Evolutionary conservation across 92 coral and sea anemone genomes (phyloP), one percentile per base, ranked within the genome.

Genomic region (Actinernus sp.): DNA sequence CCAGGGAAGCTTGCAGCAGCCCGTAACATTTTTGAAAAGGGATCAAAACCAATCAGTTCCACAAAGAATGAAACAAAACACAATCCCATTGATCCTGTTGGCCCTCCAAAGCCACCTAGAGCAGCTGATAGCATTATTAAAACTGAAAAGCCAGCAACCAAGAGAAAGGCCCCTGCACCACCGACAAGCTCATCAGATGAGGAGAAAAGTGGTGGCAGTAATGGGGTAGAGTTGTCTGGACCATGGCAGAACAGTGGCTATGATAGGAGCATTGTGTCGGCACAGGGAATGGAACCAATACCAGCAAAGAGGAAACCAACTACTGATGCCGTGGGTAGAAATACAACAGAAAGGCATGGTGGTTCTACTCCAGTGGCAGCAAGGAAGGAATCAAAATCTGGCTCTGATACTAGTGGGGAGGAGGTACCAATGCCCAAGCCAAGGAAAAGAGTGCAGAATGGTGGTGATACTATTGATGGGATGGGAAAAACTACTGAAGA

Each of bases 81-180:
- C 6, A 13, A 30, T 8, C 49, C 49, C 11, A 13, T 58, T 21
- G 17, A 50, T 10, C 18, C 62, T n/a, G 56, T 31, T 46, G 88
- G 78, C 0, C 92, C 96, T 1, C 83, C 92, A 17, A 89, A 89
- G 51, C 96, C 96, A n/a, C 96, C 96, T 51, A 74, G 96, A 49
- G 18, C 60, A 27, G 65, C 32, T 10, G 74, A 61, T 18, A 18
- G 24, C 7, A 58, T 51, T 20, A 2, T 7, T 4, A 62, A 22
- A 7, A 9, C 16, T 16, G 78, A 55, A 32, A 36, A 38, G 26
- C 68, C 71, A 26, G 23, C 79, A 48, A 30, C 78, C 7, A 89
- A 89, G 47, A 79, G 96, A 25, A 89, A 74, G 61, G 96, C 96
- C 21, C 92, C 92, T 16, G 63, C 75, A 1, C 88, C 96, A 3